These are phyloP conservation scores for Phalanger gymnotis DNA, from an alignment of 2,797 vertebrate genomes.

Conservation along the genomic window DNA sequence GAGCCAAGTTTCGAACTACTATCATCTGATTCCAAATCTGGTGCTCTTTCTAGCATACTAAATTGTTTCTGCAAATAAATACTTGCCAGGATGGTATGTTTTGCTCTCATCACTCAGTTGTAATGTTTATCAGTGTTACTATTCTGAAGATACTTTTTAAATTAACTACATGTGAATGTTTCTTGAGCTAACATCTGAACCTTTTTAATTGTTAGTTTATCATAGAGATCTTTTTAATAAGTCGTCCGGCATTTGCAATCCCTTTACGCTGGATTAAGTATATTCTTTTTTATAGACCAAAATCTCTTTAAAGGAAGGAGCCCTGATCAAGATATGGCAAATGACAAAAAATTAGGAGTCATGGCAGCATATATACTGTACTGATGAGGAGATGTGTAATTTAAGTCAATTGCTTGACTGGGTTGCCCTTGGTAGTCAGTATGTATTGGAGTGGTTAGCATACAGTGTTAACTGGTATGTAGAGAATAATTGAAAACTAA, in stretches of 20 bases:
- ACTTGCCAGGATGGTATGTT: slow-evolving; percentile 29
- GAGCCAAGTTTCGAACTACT: background rate
- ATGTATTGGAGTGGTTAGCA: no score
- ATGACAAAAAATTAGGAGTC: background rate
- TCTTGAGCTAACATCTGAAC: slow-evolving; percentile 32
- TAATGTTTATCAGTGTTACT: slow-evolving; percentile 24
- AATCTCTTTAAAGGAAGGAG: no score
- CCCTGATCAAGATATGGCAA: background rate
- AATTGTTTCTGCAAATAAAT: slow-evolving; percentile 1
- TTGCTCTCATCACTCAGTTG: background rate
- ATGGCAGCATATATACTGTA: background rate
- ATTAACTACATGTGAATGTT: background rate
- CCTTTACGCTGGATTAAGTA: slow-evolving; percentile 18
- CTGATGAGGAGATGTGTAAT: no score
- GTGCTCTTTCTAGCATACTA: background rate
- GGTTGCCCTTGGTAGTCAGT: no score
- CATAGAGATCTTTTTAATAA: background rate
- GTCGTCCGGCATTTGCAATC: slow-evolving; percentile 12
- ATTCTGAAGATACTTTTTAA: background rate
- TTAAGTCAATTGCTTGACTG: no score
- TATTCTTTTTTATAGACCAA: background rate
- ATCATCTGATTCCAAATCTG: background rate
- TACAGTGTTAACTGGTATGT: no score
- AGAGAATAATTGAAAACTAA: no score
- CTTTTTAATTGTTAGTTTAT: slow-evolving; percentile 49